phyloP scores from a whole-genome alignment of 1,140 invertebrate species.

The Drosophila mojavensis region DNA sequence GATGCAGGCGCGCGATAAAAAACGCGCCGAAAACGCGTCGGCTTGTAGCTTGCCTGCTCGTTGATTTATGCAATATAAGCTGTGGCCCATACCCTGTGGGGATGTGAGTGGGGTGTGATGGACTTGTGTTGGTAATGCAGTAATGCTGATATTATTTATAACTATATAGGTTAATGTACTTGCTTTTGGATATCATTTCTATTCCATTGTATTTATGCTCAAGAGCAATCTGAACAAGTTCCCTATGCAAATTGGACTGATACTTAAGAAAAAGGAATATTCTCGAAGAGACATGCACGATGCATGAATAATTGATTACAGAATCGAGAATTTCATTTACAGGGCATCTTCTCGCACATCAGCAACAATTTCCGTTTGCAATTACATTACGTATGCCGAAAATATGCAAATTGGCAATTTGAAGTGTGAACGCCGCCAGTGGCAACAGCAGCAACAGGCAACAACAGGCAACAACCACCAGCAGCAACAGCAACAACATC shows the following conservation, averaged over 20 bases:
- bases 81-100: constrained; percentile 16
- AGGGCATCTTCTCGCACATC: constrained; percentile 11
- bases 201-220: no score
- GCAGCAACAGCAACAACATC: constrained; percentile 15
- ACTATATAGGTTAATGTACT: no score
- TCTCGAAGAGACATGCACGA: no score
- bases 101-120: no score
- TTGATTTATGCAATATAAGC: constrained; percentile 68
- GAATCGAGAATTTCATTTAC: no score
- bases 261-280: no score
- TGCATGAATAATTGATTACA: no score
- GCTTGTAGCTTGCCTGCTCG: constrained; percentile 14
- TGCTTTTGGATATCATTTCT: no score
- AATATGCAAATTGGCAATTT: constrained; percentile 79
- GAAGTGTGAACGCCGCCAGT: constrained; percentile 80
- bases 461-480: constrained; percentile 4
- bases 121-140: not conserved
- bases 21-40: constrained; percentile 59
- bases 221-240: no score
- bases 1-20: constrained; percentile 69
- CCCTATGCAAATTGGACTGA: no score
- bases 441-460: constrained; percentile 45
- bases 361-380: not conserved
- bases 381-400: constrained; percentile 77
- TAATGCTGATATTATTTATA: no score